Base-by-base conservation (phyloP, 2,113 vertebrate species). In the Larimichthys polyactis region DNA sequence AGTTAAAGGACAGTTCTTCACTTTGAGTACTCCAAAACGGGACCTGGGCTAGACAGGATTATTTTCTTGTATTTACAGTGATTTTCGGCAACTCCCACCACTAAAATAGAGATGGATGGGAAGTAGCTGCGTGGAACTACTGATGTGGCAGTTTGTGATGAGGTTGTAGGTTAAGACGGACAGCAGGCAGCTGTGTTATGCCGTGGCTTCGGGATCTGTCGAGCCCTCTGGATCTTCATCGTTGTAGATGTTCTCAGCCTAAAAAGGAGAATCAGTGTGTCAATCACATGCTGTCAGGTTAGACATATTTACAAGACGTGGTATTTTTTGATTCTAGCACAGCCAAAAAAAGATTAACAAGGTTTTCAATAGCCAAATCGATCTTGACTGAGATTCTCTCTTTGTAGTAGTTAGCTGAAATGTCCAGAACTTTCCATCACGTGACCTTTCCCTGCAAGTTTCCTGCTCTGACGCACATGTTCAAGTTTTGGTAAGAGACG, bases 221-320 rank as follows among this genome's bases (percentile, higher is more conserved):
- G 96, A 96, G 68, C 97, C 96, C 87, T 98, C 97, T 12, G 97
- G 97, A 80, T 98, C 97, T 92, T 99, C 97, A 58, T 98, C 97
- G 1, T 98, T 99, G 77, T 98, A 98, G 79, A 99, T 98, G 92
- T 99, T 98, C 94, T 99, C 97, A 5, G 97, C 98, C 97, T 99
- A 92, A n/a, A n/a, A 87, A 9, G 49, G 92, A 78, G 66, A 78
- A 90, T 44, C 32, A 67, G 46, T 10, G 8, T 12, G 43, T 79
- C 36, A 59, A 71, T 75, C n/a, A 40, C 7, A 46, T 17, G 36
- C 2, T n/a, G 27, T 36, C n/a, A 15, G 32, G 43, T 63, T 51
- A 12, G 20, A 46, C 19, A 22, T 32, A 68, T 66, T 27, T 12
- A 76, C 2, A 1, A 52, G 15, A 59, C 4, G 19, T 11, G 8